phyloP scores from a whole-genome alignment of 92 coral and sea anemone genomes.

The Porites lobata region DNA sequence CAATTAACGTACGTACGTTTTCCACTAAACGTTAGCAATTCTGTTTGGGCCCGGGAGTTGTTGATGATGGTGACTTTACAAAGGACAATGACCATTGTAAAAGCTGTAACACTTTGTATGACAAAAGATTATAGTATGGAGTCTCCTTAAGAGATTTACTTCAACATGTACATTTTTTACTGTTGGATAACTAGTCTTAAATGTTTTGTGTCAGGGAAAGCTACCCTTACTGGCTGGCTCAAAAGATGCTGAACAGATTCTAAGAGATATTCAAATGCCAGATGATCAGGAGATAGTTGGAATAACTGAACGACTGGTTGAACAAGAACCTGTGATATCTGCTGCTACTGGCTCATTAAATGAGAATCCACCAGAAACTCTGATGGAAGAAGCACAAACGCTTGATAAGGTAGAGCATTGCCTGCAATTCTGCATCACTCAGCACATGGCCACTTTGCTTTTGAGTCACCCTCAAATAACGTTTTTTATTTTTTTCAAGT shows the following conservation, averaged over 20 bases:
- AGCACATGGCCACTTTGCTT: not conserved
- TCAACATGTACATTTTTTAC: not conserved
- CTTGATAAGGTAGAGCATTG: slow-evolving; percentile 52
- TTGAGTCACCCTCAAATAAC: too few species aligned
- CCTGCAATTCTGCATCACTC: not conserved
- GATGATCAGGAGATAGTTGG: slow-evolving; percentile 93
- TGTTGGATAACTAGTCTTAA: too few species aligned
- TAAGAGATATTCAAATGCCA: slow-evolving; percentile 90
- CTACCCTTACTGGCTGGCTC: slow-evolving; percentile 80
- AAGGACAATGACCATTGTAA: too few species aligned
- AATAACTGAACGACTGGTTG: slow-evolving; percentile 83
- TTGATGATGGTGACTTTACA: too few species aligned
- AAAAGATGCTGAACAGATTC: slow-evolving; percentile 86
- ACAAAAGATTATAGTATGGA: too few species aligned
- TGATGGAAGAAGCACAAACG: slow-evolving; percentile 38
- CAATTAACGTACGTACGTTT: too few species aligned
- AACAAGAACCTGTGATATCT: slow-evolving; percentile 56
- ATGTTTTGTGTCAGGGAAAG: slow-evolving; percentile 68
- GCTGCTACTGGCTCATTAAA: slow-evolving; percentile 37
- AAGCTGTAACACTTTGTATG: too few species aligned
- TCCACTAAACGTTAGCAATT: too few species aligned
- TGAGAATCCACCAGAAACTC: slow-evolving; percentile 34
- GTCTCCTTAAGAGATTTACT: not conserved
- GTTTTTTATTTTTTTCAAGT: too few species aligned
- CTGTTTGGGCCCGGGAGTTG: too few species aligned